Evolutionary conservation across 35 echinoderm and acorn worm genomes (phyloP).

Genomic region (Anneissia japonica): DNA sequence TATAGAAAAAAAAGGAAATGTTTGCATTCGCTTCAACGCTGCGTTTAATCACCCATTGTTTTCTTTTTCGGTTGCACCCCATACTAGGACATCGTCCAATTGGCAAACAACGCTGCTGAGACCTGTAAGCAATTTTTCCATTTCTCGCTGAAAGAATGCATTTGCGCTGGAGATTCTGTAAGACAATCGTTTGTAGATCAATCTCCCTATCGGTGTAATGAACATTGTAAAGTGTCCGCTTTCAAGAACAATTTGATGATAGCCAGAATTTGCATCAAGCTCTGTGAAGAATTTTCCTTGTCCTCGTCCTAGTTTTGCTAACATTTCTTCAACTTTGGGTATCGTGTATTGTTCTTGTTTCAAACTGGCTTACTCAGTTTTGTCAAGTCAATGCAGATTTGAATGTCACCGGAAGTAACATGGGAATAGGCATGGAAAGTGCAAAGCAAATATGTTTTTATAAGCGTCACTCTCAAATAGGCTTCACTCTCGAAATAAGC

Average conservation of each 20-base stretch:
- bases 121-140: slow-evolving; percentile 29
- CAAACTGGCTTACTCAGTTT: slow-evolving; percentile 26
- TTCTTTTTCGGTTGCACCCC: not conserved
- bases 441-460: no score
- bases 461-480: no score
- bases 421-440: no score
- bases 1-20: no score
- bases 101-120: slow-evolving; percentile 11
- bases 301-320: not conserved
- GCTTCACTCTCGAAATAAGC: no score
- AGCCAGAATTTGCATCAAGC: not conserved
- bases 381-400: slow-evolving; percentile 24
- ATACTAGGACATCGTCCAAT: slow-evolving; percentile 46
- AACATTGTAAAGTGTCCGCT: not conserved
- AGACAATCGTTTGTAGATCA: slow-evolving; percentile 25
- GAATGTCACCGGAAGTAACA: not conserved
- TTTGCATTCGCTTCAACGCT: no score
- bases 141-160: slow-evolving; percentile 18
- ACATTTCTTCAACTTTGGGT: not conserved
- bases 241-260: not conserved
- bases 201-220: slow-evolving; percentile 33
- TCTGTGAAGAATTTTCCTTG: not conserved
- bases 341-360: not conserved
- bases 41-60: not conserved
- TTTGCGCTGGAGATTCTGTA: slow-evolving; percentile 43